These are phyloP conservation scores for Cherax quadricarinatus DNA, from an alignment of 1,140 invertebrate species.

Conservation along the genomic window DNA sequence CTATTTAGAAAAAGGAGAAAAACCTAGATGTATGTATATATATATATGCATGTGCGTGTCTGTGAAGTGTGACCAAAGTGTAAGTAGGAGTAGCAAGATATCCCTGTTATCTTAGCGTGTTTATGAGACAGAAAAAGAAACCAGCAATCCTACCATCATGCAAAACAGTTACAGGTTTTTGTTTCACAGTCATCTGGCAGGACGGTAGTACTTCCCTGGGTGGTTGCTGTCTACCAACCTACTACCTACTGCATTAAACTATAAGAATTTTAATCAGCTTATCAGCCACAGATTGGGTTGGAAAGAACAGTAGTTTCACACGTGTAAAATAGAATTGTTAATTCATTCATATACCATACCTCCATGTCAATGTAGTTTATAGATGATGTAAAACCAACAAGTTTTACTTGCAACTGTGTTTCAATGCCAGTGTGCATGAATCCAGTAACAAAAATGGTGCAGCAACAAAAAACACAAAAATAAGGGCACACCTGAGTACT, in stretches of 20 bases:
- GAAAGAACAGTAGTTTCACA: conserved; percentile 6
- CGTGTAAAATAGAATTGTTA: background rate
- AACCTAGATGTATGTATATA: no score
- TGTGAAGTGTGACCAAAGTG: no score
- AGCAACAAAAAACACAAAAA: background rate
- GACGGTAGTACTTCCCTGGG: no score
- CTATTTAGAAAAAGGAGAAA: no score
- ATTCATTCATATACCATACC: background rate
- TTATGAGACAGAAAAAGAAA: no score
- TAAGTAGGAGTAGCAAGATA: no score
- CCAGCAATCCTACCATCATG: no score
- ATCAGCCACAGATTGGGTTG: conserved; percentile 13
- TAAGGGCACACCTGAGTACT: background rate
- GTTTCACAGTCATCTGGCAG: no score
- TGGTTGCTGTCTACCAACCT: no score
- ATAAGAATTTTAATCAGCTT: background rate
- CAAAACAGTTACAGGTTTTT: no score
- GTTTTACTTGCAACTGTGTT: background rate
- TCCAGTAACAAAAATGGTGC: background rate
- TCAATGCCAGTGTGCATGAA: conserved; percentile 8
- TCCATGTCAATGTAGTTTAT: background rate
- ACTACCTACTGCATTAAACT: background rate
- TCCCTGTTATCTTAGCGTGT: no score
- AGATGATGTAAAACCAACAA: background rate
- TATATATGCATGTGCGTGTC: no score